Conservation (phyloP, 2,888 invertebrate species). For the Cremastinae sp. region DNA sequence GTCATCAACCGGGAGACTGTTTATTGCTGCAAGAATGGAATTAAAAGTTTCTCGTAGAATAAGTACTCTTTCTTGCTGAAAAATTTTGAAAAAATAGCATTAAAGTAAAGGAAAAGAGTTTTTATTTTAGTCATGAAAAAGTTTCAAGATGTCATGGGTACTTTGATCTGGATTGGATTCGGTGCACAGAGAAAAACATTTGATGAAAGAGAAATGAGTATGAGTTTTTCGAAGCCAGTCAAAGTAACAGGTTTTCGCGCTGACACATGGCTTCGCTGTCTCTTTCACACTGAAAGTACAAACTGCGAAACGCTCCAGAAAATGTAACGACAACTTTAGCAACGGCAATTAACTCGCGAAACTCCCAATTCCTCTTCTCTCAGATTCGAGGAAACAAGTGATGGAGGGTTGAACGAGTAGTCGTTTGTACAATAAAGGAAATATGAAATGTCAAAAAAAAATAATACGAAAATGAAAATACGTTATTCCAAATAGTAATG, state of each 20-base stretch:
- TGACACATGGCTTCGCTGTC: conserved; percentile 42
- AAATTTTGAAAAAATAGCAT: too few species aligned
- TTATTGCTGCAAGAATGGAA: too few species aligned
- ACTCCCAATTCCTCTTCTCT: conserved; percentile 25
- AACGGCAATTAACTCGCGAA: conserved; percentile 6
- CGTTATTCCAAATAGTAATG: too few species aligned
- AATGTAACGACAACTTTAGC: conserved; percentile 17
- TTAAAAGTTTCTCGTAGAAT: too few species aligned
- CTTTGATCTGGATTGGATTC: neutral
- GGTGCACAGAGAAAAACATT: neutral
- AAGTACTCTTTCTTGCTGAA: too few species aligned
- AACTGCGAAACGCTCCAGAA: conserved; percentile 38
- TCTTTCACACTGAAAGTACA: conserved; percentile 27
- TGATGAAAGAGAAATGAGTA: neutral
- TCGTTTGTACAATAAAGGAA: neutral
- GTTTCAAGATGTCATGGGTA: neutral
- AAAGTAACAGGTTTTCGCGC: conserved; percentile 39
- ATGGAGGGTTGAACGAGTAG: neutral
- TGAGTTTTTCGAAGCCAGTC: conserved; percentile 12
- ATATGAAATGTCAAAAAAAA: neutral
- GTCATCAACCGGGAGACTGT: too few species aligned
- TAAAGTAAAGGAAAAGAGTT: too few species aligned
- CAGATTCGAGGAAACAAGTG: neutral
- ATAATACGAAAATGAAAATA: neutral
- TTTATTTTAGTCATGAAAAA: neutral